Evolutionary conservation across 1,140 invertebrate genomes (phyloP).

Genomic region (Bombus pyrosoma): DNA sequence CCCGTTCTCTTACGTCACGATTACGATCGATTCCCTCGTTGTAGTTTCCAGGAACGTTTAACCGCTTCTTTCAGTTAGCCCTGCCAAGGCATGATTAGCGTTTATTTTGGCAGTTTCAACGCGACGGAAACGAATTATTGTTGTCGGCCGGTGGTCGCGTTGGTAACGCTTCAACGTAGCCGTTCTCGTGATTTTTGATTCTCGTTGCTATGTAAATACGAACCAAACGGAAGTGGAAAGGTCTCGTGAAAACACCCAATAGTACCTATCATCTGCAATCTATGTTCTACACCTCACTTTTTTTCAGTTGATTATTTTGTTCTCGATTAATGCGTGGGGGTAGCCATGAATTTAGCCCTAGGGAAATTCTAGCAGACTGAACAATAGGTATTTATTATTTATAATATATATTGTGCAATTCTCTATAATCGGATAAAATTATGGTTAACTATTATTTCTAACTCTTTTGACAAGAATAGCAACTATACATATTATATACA

Average conservation of each 20-base stretch:
- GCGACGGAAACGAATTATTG: slow-evolving; percentile 68
- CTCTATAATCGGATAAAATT: no score
- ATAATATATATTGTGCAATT: no score
- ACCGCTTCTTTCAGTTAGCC: slow-evolving; percentile 50
- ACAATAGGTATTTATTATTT: no score
- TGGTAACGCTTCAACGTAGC: slow-evolving; percentile 67
- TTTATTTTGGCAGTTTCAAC: slow-evolving; percentile 59
- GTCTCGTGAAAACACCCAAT: slow-evolving; percentile 22
- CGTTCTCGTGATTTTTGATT: background rate
- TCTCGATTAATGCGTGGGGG: slow-evolving; percentile 52
- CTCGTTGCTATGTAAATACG: slow-evolving; percentile 8
- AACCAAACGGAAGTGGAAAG: slow-evolving; percentile 14
- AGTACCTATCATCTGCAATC: background rate
- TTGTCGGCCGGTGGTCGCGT: slow-evolving; percentile 72
- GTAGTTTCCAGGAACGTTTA: slow-evolving; percentile 64
- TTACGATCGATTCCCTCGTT: slow-evolving; percentile 63
- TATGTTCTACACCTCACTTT: background rate
- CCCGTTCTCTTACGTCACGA: slow-evolving; percentile 3
- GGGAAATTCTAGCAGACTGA: background rate
- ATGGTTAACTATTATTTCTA: no score
- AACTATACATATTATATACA: no score
- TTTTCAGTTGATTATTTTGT: slow-evolving; percentile 4
- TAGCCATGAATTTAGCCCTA: slow-evolving; percentile 50
- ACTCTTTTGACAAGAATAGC: no score
- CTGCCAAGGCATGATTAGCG: slow-evolving; percentile 62